phyloP scores from a whole-genome alignment of 1,140 invertebrate species.

The Trigoniulus corallinus region DNA sequence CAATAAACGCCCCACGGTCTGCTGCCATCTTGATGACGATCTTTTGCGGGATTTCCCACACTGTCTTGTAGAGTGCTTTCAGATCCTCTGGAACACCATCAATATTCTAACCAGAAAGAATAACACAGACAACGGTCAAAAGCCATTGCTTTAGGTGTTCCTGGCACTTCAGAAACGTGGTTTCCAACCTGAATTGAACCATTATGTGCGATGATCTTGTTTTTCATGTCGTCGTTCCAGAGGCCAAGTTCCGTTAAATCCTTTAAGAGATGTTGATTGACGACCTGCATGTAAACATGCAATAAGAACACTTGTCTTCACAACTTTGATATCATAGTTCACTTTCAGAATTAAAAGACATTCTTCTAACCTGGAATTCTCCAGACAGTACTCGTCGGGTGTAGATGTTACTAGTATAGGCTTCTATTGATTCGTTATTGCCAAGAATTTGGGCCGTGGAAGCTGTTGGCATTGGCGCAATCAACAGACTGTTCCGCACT shows the following conservation, averaged over 20 bases:
- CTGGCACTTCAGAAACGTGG: not conserved
- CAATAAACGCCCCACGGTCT: slow-evolving; percentile 93
- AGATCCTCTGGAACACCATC: slow-evolving; percentile 72
- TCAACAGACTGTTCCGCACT: slow-evolving; percentile 78
- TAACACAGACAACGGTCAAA: not conserved
- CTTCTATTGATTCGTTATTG: slow-evolving; percentile 97
- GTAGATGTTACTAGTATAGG: slow-evolving; percentile 97
- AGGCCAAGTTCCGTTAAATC: slow-evolving; percentile 79
- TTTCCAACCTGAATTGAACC: slow-evolving; percentile 66
- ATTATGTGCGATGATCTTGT: slow-evolving; percentile 72
- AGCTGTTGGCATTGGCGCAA: slow-evolving; percentile 98
- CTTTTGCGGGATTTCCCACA: slow-evolving; percentile 97
- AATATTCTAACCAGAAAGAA: slow-evolving; percentile 44
- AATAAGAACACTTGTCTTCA: not conserved
- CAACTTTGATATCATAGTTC: not conserved
- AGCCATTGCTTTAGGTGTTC: no score
- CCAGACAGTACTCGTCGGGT: slow-evolving; percentile 82
- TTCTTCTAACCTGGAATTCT: slow-evolving; percentile 43
- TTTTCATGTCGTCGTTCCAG: slow-evolving; percentile 96
- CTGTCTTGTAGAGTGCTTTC: slow-evolving; percentile 88
- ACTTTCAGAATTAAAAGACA: slow-evolving; percentile 2
- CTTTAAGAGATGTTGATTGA: slow-evolving; percentile 89
- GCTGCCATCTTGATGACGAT: slow-evolving; percentile 92
- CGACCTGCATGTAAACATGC: slow-evolving; percentile 41
- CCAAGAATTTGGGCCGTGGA: slow-evolving; percentile 98